Evolutionary conservation across 2,888 invertebrate species (phyloP), one percentile per base, ranked within the genome.

Genomic region (Drosophila monieri): DNA sequence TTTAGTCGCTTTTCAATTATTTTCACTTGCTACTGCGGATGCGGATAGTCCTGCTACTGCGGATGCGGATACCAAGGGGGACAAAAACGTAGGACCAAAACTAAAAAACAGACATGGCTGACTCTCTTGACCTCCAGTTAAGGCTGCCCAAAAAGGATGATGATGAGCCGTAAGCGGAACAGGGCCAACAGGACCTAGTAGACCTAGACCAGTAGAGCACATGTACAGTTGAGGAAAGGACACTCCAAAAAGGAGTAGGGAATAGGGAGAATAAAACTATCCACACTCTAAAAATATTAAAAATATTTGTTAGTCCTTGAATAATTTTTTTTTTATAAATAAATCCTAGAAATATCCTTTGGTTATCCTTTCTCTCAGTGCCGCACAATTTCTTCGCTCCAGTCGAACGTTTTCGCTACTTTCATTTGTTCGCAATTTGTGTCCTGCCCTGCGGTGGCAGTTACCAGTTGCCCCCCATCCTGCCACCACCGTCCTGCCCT

Each of bases 371-470:
- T 44, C 6, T 35, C 14, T 21, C 30, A 15, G 47, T 61, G 60
- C 60, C 30, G 23, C 23, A 37, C 27, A 15, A 41, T 35, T 60
- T 46, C 37, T 14, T 32, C 58, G 54, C 51, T 55, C 32, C 41
- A 18, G 55, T 74, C 46, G 57, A 77, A 70, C 75, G 64, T 86
- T 80, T 80, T 84, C 75, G 80, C 75, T 84, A 84, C 81, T 84
- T 81, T 81, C 81, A 81, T 81, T 81, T 81, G 84, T 81, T 81
- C 86, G 74, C 81, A 84, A 81, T 81, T 81, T 81, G 86, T 67
- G 84, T 86, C 72, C 78, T 81, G 84, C 75, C 85, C 86, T 86
- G 85, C 80, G 84, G 80, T 83, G 64, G 60, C 74, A 51, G 57
- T 46, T 43, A 37, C 54, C 44, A 49, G 56, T 46, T 32, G 35